phyloP scores from a whole-genome alignment of 2,113 vertebrate species.

The Damaliscus lunatus region DNA sequence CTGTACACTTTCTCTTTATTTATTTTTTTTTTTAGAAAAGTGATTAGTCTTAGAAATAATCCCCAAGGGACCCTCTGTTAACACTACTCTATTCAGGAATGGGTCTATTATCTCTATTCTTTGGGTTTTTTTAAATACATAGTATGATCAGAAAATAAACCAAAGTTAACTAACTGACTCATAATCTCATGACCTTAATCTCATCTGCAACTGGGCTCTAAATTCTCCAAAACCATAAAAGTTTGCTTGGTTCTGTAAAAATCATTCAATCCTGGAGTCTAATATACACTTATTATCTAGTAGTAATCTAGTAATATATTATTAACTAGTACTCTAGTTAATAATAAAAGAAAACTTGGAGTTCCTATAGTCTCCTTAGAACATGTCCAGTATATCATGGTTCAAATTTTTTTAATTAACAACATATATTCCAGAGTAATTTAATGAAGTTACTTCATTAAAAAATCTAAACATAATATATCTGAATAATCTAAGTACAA shows the following conservation, averaged over 20 bases:
- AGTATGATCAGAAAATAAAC: not conserved
- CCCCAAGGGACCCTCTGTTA: not conserved
- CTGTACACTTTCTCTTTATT: not conserved
- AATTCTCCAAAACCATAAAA: conserved; percentile 23
- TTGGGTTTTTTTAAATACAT: not conserved
- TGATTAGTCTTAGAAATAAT: not conserved
- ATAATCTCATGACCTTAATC: not conserved
- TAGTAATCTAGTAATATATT: not conserved
- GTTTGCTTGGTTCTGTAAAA: not conserved
- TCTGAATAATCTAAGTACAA: not conserved
- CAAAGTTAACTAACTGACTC: conserved; percentile 16
- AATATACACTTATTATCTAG: not conserved
- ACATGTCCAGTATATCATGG: not conserved
- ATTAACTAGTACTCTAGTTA: not conserved
- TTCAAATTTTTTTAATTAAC: conserved; percentile 22
- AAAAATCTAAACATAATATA: not conserved
- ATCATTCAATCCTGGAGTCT: not conserved
- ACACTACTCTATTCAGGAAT: not conserved
- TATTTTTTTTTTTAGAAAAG: not conserved
- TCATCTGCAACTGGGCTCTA: not conserved
- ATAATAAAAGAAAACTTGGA: not conserved
- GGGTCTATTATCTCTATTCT: not conserved
- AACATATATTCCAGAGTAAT: not conserved
- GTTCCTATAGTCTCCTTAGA: conserved; percentile 13
- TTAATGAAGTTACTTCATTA: not conserved